phyloP scores from a whole-genome alignment of 2,113 vertebrate genomes.

The Xenopus borealis region DNA sequence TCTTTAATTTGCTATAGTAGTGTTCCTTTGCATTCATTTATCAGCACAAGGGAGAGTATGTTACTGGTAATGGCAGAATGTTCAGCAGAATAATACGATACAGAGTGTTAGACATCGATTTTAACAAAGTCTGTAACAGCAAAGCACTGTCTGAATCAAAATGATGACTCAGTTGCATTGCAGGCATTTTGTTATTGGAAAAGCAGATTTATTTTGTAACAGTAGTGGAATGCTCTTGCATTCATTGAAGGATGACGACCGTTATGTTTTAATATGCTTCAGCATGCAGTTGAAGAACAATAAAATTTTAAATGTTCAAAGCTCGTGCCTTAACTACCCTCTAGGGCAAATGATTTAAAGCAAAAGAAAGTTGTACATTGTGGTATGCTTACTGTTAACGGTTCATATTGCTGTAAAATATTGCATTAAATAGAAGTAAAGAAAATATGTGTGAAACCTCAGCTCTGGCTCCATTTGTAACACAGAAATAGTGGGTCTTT shows the following conservation, averaged over 20 bases:
- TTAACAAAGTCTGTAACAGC: not conserved
- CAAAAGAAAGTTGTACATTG: no score
- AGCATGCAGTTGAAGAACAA: not conserved
- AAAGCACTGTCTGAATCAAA: constrained; percentile 3
- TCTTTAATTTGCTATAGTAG: not conserved
- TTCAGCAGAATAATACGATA: not conserved
- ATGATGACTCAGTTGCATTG: not conserved
- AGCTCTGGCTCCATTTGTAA: no score
- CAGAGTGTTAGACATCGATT: not conserved
- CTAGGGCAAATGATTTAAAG: not conserved
- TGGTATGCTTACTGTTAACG: no score
- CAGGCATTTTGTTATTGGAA: not conserved
- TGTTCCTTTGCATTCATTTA: not conserved
- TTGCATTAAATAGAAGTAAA: no score
- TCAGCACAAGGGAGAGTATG: not conserved
- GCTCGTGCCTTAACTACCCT: not conserved
- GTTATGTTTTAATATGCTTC: constrained; percentile 1
- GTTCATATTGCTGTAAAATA: no score
- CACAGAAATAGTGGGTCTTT: no score
- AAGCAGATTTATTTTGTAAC: constrained; percentile 4
- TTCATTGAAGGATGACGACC: not conserved
- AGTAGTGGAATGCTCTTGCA: not conserved
- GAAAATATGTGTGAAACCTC: no score
- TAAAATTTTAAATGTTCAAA: not conserved
- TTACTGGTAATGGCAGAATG: not conserved